Conservation (phyloP, 2,888 invertebrate genomes). For the Lycophotia porphyrea region DNA sequence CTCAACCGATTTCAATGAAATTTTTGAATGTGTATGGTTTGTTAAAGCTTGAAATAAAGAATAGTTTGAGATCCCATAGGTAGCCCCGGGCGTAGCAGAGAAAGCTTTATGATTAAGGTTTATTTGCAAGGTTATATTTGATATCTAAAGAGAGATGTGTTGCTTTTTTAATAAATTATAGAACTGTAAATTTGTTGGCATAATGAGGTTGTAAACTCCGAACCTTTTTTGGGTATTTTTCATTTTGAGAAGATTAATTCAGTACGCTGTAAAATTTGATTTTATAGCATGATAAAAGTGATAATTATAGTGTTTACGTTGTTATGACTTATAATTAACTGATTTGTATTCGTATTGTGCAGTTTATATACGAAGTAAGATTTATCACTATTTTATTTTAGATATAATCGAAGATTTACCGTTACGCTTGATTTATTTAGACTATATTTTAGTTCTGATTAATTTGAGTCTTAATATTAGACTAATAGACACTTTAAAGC, state of each 20-base stretch:
- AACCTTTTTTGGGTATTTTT: background rate
- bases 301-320: constrained; percentile 29
- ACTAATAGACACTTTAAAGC: constrained; percentile 2
- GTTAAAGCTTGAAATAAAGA: background rate
- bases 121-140: background rate
- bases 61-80: background rate
- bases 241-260: background rate
- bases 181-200: constrained; percentile 4
- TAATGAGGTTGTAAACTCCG: background rate
- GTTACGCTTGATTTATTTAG: background rate
- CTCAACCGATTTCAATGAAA: background rate
- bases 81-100: background rate
- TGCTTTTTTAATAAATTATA: background rate
- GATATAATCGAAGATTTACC: background rate
- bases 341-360: constrained; percentile 25
- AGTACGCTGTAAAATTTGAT: constrained; percentile 6
- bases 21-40: background rate
- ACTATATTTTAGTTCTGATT: constrained; percentile 25
- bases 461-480: constrained; percentile 12
- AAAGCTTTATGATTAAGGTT: background rate
- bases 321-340: constrained; percentile 14
- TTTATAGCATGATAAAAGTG: constrained; percentile 29
- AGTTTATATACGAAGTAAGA: constrained; percentile 11
- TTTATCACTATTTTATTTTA: constrained; percentile 13
- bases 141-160: background rate